Evolutionary conservation across 2,113 vertebrate species (phyloP).

Genomic region (Thryonomys swinderianus): DNA sequence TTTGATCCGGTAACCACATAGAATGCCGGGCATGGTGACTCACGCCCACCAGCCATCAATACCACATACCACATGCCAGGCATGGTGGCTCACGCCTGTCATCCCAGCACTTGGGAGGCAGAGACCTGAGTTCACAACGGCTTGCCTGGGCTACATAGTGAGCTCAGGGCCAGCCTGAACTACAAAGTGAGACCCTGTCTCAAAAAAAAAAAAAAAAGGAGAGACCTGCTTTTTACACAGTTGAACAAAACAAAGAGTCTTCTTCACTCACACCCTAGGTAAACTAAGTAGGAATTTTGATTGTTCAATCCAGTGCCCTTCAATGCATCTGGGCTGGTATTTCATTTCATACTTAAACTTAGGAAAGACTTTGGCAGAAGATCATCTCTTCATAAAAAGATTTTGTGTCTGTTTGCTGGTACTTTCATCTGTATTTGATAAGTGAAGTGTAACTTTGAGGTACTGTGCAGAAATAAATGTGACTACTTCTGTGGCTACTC

Average conservation of each 20-base stretch:
- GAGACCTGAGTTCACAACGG: no score
- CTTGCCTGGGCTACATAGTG: no score
- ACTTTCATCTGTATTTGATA: conserved; percentile 20
- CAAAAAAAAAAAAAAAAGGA: no score
- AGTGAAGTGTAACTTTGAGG: not conserved
- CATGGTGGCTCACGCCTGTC: no score
- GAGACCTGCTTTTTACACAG: conserved; percentile 4
- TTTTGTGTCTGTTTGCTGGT: not conserved
- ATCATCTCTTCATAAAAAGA: not conserved
- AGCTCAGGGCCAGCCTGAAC: no score
- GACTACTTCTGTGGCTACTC: not conserved
- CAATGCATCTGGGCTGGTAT: not conserved
- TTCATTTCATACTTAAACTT: not conserved
- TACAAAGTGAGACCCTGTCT: no score
- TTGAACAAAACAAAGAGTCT: not conserved
- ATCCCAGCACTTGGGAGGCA: no score
- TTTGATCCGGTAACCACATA: no score
- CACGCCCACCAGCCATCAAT: no score
- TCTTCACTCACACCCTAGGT: not conserved
- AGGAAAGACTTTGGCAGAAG: conserved; percentile 6
- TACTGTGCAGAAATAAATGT: not conserved
- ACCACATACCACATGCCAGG: no score
- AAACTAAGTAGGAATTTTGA: not conserved
- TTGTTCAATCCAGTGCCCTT: not conserved
- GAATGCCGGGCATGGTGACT: no score